Evolutionary conservation across 1,140 invertebrate genomes (phyloP).

Genomic region (Cotesia typhae): DNA sequence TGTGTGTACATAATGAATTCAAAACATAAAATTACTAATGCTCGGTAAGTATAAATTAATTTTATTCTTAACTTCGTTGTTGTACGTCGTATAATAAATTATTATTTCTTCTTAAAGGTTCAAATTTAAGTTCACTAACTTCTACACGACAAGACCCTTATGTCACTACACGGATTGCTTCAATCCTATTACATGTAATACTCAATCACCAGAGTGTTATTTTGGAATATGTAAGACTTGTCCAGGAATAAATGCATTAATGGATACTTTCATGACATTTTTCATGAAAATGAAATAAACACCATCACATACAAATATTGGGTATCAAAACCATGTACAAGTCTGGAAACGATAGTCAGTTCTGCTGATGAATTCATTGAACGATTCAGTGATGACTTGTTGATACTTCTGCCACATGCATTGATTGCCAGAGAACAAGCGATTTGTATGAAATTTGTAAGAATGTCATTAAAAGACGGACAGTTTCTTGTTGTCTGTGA

Average conservation of each 20-base stretch:
- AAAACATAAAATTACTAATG: constrained; percentile 46
- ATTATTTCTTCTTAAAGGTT: constrained; percentile 17
- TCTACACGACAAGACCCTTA: constrained; percentile 1
- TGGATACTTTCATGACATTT: constrained; percentile 5
- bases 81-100: background rate
- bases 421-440: constrained; percentile 44
- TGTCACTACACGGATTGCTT: constrained; percentile 30
- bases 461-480: constrained; percentile 34
- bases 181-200: constrained; percentile 15
- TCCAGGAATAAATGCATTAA: constrained; percentile 20
- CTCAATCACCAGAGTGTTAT: constrained; percentile 26
- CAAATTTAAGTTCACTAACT: constrained; percentile 21
- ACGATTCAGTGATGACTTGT: constrained; percentile 27
- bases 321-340: constrained; percentile 26
- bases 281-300: constrained; percentile 29
- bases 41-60: constrained; percentile 11
- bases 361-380: constrained; percentile 32
- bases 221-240: constrained; percentile 27
- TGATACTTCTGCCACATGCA: constrained; percentile 31
- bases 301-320: constrained; percentile 28
- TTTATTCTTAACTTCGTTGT: constrained; percentile 12
- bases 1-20: constrained; percentile 44
- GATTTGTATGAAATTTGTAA: constrained; percentile 33
- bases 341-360: constrained; percentile 12
- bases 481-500: constrained; percentile 41